Evolutionary conservation across 2,888 invertebrate species (phyloP).

Genomic region (Vandiemenella viatica): DNA sequence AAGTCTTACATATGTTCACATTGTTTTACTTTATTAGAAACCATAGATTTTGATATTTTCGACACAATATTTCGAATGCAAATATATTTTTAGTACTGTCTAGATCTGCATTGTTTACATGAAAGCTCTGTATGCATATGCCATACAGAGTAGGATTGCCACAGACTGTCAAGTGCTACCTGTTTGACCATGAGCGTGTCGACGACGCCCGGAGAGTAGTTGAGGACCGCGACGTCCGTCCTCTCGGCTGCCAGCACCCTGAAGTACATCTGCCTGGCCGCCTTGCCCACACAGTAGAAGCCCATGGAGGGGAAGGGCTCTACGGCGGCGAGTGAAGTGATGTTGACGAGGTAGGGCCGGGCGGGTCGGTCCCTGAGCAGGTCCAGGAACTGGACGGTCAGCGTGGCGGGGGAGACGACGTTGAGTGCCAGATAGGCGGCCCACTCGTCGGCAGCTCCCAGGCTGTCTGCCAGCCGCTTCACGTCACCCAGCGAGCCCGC

Average conservation of each 20-base stretch:
- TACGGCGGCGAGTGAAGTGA: conserved; percentile 69
- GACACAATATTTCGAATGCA: too few species aligned
- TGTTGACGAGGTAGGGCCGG: conserved; percentile 50
- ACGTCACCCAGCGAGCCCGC: conserved; percentile 69
- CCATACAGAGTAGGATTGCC: too few species aligned
- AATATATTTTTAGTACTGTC: too few species aligned
- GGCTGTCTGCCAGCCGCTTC: conserved; percentile 42
- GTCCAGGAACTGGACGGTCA: conserved; percentile 27
- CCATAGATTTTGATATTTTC: too few species aligned
- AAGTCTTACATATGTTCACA: too few species aligned
- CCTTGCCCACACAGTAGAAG: conserved; percentile 76
- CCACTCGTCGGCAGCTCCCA: conserved; percentile 46
- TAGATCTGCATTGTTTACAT: too few species aligned
- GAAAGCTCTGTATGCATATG: too few species aligned
- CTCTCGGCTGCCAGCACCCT: conserved; percentile 66
- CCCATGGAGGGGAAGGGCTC: conserved; percentile 57
- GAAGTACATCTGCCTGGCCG: conserved; percentile 81
- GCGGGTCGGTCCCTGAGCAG: conserved; percentile 21
- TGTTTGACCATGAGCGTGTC: conserved; percentile 74
- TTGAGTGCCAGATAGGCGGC: conserved; percentile 38
- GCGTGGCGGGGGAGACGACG: conserved; percentile 28
- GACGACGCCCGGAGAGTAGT: conserved; percentile 86
- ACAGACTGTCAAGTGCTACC: conserved; percentile 43
- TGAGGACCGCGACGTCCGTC: conserved; percentile 55
- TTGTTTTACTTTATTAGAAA: too few species aligned